A percentile compares a stretch with the other conserved stretches of the same genome.
Conservation (phyloP, 2,797 vertebrate genomes). For the Gymnoscopelus microlampas region DNA sequence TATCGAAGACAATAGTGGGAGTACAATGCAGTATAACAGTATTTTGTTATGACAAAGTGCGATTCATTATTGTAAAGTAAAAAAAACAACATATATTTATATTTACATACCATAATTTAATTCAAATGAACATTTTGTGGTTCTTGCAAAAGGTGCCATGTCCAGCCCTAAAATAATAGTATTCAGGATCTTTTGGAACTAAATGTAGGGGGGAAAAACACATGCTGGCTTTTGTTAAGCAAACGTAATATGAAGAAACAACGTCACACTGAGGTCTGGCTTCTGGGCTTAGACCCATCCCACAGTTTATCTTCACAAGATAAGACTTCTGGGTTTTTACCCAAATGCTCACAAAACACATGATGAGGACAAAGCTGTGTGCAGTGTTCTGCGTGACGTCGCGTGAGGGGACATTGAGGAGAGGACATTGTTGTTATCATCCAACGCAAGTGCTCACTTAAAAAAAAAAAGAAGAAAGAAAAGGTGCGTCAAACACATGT, state of each 20-base stretch:
- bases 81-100: slow-evolving; percentile 71
- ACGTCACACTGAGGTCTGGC: slow-evolving; percentile 39
- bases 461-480: slow-evolving; percentile 5
- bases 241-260: slow-evolving; percentile 18
- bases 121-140: slow-evolving; percentile 76
- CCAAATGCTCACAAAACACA: slow-evolving; percentile 48
- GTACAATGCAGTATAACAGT: slow-evolving; percentile 76
- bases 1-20: slow-evolving; percentile 64
- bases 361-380: slow-evolving; percentile 15
- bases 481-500: slow-evolving; percentile 61
- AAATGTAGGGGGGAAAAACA: slow-evolving; percentile 45
- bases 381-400: slow-evolving; percentile 19
- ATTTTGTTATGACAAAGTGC: slow-evolving; percentile 85
- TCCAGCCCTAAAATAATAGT: slow-evolving; percentile 57
- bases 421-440: slow-evolving; percentile 55
- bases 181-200: slow-evolving; percentile 29
- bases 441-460: slow-evolving; percentile 73
- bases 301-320: slow-evolving; percentile 66
- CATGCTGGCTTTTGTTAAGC: slow-evolving; percentile 27
- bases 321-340: slow-evolving; percentile 55
- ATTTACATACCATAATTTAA: slow-evolving; percentile 85
- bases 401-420: slow-evolving; percentile 46
- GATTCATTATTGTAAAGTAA: slow-evolving; percentile 79
- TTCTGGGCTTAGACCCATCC: slow-evolving; percentile 6
- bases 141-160: slow-evolving; percentile 58